These are phyloP conservation scores for Tribolium castaneum DNA, from an alignment of 1,140 invertebrate genomes.

Conservation along the genomic window DNA sequence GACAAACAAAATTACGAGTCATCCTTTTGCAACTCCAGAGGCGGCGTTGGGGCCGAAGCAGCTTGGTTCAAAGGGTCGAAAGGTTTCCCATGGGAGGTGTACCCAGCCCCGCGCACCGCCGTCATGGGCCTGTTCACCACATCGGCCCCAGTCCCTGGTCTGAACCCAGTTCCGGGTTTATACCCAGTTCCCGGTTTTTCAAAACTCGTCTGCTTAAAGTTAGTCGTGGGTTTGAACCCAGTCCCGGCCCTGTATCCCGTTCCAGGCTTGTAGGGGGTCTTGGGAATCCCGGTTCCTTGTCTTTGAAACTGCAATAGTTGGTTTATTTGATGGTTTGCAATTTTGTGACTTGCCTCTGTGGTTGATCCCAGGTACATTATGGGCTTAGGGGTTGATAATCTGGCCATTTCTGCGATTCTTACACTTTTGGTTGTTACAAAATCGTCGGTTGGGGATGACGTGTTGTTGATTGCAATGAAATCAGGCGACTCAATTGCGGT, in stretches of 20 bases:
- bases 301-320: slow-evolving; percentile 57
- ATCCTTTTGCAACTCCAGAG: slow-evolving; percentile 77
- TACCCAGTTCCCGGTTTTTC: slow-evolving; percentile 49
- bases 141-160: slow-evolving; percentile 55
- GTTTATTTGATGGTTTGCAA: background rate
- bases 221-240: slow-evolving; percentile 56
- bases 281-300: slow-evolving; percentile 56
- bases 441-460: slow-evolving; percentile 37
- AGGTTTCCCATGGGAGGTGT: slow-evolving; percentile 75
- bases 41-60: slow-evolving; percentile 66
- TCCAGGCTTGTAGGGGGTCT: slow-evolving; percentile 52
- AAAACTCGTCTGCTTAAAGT: slow-evolving; percentile 46
- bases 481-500: slow-evolving; percentile 26
- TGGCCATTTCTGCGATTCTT: slow-evolving; percentile 48
- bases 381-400: slow-evolving; percentile 55
- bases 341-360: slow-evolving; percentile 51
- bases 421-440: slow-evolving; percentile 8
- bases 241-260: slow-evolving; percentile 55
- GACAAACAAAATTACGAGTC: slow-evolving; percentile 72
- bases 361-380: slow-evolving; percentile 55
- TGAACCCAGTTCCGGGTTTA: slow-evolving; percentile 55
- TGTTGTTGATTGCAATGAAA: slow-evolving; percentile 36
- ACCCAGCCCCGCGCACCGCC: slow-evolving; percentile 94
- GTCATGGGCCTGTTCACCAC: slow-evolving; percentile 83
- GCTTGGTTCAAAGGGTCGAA: slow-evolving; percentile 87